A percentile compares a stretch with the other conserved stretches of the same genome.
Evolutionary conservation across 2,113 vertebrate species (phyloP).

Genomic region (Fregetta grallaria): DNA sequence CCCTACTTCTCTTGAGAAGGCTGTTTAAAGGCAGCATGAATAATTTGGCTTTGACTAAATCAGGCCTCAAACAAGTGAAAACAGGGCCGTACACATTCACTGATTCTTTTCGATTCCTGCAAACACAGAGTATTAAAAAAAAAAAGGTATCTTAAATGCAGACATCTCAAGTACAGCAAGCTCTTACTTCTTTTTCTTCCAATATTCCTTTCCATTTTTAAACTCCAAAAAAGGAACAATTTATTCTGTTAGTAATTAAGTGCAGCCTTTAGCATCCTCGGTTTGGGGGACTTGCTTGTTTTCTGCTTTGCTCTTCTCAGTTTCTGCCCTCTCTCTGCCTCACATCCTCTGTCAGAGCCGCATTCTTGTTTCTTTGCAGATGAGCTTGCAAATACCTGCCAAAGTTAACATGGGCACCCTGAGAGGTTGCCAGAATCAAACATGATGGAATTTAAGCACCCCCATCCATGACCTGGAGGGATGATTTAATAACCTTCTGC

Average conservation of each 20-base stretch:
- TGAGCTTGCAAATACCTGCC: background rate
- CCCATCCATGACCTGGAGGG: background rate
- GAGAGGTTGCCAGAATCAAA: background rate
- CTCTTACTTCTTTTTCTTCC: background rate
- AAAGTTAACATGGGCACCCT: background rate
- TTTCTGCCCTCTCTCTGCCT: background rate
- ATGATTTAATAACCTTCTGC: background rate
- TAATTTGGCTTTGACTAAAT: slow-evolving; percentile 52
- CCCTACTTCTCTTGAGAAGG: slow-evolving; percentile 61
- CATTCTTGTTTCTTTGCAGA: background rate
- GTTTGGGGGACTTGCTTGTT: background rate
- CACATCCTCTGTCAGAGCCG: background rate
- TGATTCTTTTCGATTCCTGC: background rate
- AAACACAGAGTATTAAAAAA: background rate
- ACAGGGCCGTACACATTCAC: background rate
- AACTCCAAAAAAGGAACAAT: background rate
- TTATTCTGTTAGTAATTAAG: background rate
- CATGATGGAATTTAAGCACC: background rate
- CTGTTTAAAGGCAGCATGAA: slow-evolving; percentile 46
- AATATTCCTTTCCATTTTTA: background rate
- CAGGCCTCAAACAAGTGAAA: slow-evolving; percentile 19
- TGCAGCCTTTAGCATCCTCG: background rate
- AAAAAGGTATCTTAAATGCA: background rate
- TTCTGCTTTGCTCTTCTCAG: background rate
- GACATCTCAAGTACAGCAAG: background rate